Evolutionary conservation across 2,797 vertebrate species (phyloP).

Genomic region (Phrynocephalus forsythii): DNA sequence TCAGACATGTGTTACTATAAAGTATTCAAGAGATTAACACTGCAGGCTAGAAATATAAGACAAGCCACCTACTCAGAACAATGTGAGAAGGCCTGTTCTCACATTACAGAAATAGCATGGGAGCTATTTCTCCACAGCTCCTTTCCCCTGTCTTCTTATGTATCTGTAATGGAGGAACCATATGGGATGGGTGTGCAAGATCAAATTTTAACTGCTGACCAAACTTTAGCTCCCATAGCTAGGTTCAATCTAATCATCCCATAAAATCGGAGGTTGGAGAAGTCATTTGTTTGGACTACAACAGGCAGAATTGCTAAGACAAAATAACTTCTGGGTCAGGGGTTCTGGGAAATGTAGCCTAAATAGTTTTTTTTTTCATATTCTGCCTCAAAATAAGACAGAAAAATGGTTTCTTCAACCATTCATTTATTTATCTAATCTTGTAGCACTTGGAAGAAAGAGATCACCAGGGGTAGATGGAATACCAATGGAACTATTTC

Average conservation of each 20-base stretch:
- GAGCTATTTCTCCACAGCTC: not conserved
- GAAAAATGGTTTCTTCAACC: not conserved
- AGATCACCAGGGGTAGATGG: too few species aligned
- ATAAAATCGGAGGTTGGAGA: not conserved
- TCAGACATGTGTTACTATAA: conserved; percentile 28
- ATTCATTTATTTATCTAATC: not conserved
- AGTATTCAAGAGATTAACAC: conserved; percentile 26
- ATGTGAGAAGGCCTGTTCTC: conserved; percentile 5
- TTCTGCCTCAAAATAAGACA: not conserved
- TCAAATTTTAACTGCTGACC: not conserved
- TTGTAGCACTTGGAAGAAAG: not conserved
- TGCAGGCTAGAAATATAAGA: conserved; percentile 3
- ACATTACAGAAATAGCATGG: not conserved
- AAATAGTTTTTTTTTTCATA: too few species aligned
- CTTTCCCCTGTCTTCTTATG: not conserved
- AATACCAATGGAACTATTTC: too few species aligned
- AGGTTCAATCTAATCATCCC: not conserved
- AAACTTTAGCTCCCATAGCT: not conserved
- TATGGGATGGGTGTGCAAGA: not conserved
- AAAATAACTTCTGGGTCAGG: not conserved
- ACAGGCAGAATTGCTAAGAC: not conserved
- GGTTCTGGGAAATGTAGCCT: not conserved
- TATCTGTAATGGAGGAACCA: not conserved
- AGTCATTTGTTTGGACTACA: not conserved
- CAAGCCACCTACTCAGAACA: conserved; percentile 3